Evolutionary conservation across 2,888 invertebrate species (phyloP), one percentile per base, ranked within the genome.

Genomic region (Cataglyphis rosenhaueri): DNA sequence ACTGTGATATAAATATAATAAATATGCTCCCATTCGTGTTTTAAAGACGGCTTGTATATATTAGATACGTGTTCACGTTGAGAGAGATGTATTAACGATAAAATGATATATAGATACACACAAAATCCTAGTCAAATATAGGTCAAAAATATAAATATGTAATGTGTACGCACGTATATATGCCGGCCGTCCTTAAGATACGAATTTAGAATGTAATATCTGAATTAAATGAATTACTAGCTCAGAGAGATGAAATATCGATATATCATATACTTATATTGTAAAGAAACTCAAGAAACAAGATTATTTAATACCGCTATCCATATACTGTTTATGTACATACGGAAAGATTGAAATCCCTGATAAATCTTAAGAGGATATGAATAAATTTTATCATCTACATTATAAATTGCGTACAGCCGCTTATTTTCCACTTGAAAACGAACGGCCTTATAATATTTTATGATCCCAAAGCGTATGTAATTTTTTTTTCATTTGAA

Each of bases 1-100:
- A 70, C 81, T 88, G 89, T 87, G 84, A 87, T 89, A 84, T 75
- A 65, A 35, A 57, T 55, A 70, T 18, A 25, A 52, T 52, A 52
- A 52, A 52, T 52, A 52, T n/a, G 48, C 48, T 41, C 8, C 32
- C 9, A 41, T 18, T 59, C 44, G 71, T 44, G 25, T 12, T 73
- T 35, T 73, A 12, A 79, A 71, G 35, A 79, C 38, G 55, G 55
- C 18, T 21, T 0, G 52, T 55, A 29, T 55, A 29, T 66, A 15
- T 68, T 41, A 64, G 21, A 9, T 15, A n/a, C 38, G 29, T 21
- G 6, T 21, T 32, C 6, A 18, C 48, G 8, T 52, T 8, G 8
- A 6, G n/a, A n/a, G 48, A 52, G 18, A n/a, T n/a, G n/a, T 52
- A 4, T 78, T 78, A 15, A 29, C 10, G 35, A 29, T 12, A 21